These are phyloP conservation scores for Ia io DNA, from an alignment of 2,113 vertebrate genomes.

Conservation along the genomic window DNA sequence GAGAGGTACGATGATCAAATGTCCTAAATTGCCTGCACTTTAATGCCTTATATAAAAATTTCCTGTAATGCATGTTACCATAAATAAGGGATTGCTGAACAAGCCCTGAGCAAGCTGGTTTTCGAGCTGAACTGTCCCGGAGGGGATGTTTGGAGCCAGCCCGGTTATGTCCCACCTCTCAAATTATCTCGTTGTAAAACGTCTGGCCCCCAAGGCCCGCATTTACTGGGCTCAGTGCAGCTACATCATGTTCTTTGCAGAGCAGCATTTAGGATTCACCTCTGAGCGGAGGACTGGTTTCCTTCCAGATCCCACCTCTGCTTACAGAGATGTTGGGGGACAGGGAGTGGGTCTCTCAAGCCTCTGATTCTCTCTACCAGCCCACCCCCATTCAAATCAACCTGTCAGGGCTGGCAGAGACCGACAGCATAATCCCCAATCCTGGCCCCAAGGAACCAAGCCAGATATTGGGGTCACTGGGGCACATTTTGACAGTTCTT, in stretches of 20 bases:
- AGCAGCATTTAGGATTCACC: neutral
- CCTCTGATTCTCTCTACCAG: neutral
- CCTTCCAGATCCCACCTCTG: neutral
- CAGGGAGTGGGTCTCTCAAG: neutral
- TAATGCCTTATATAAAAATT: constrained; percentile 63
- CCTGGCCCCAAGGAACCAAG: constrained; percentile 27
- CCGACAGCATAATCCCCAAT: constrained; percentile 33
- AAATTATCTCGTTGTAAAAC: constrained; percentile 30
- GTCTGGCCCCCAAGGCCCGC: constrained; percentile 32
- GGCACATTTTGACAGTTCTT: neutral
- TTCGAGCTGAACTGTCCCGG: constrained; percentile 46
- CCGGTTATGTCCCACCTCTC: neutral
- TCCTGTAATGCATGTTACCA: constrained; percentile 57
- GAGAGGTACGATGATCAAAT: constrained; percentile 45
- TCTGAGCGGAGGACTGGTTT: accelerated
- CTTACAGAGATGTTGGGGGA: neutral
- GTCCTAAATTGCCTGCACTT: constrained; percentile 73
- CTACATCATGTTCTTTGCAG: neutral
- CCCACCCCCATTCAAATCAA: neutral
- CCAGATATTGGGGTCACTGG: constrained; percentile 66
- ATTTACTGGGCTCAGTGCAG: neutral
- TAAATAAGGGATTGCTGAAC: constrained; percentile 59
- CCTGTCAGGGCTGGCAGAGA: constrained; percentile 24
- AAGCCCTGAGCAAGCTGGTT: constrained; percentile 23
- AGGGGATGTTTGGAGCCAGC: neutral